Base-by-base conservation (phyloP, 1,140 invertebrate species). In the Drosophila kurseongensis region DNA sequence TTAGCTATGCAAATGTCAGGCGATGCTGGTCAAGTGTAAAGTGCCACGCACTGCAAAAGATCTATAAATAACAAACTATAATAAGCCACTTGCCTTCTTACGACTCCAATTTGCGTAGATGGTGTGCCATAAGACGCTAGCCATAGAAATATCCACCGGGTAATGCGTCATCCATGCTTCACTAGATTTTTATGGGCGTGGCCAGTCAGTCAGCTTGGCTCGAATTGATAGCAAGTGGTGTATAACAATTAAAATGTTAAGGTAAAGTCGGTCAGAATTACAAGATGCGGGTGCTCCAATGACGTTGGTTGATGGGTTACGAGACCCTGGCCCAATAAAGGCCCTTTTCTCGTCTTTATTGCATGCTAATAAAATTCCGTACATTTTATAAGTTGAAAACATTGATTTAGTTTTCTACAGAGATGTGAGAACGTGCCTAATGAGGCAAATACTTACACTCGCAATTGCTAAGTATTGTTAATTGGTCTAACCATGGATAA, bases 1-100 rank as follows among this genome's bases (percentile, higher is more conserved):
- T 88, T 84, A 80, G 42, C 68, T 56, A 75, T 80, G 84, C 77
- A 83, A 88, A 80, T 79, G 50, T 23, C 51, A 72, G 66, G 54
- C 72, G 63, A 75, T 56, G 51, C 67, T 71, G 65, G 65, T 69
- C 65, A 58, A 63, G 40, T 50, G 50, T 57, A 66, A 75, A 71
- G 58, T 58, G 68, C 58, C 62, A 62, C 50, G 57, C 69, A 40
- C n/a, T 2, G 29, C 41, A 16, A 8, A 9, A 1, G 32, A 58
- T 83, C 68, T 71, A 89, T 65, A 76, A 76, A 77, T 76, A 76
- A 44, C 23, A 5, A 55, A 66, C 38, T 63, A 63, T 14, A 62
- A 50, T 36, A 48, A 61, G 27, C 13, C 13, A 18, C 27, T 42
- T 10, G 14, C 14, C 36, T 42, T 63, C 58, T 42, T 51, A 50